Percentiles rank a stretch among this genome's conserved stretches.
Conservation (phyloP, 2,113 vertebrate genomes). For the Neodon shergylaensis region DNA sequence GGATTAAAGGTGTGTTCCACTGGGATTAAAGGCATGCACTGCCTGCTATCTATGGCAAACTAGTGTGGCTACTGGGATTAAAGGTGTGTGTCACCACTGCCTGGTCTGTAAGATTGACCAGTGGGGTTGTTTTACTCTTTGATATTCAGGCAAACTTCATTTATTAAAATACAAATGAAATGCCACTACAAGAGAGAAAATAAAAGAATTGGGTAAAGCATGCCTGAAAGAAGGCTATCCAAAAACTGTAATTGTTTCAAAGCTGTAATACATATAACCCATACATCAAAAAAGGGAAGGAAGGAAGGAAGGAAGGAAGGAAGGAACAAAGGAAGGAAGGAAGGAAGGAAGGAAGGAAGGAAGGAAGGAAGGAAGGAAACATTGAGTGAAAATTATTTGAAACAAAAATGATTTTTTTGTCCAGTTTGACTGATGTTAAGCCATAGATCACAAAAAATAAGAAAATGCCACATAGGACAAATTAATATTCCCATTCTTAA, state of each 20-base stretch:
- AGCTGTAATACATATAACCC: not conserved
- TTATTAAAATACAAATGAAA: too few relatives aligned
- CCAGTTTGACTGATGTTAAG: not conserved
- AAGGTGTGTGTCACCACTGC: too few relatives aligned
- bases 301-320: not conserved
- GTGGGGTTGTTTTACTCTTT: too few relatives aligned
- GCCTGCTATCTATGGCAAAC: too few relatives aligned
- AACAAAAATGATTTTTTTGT: not conserved
- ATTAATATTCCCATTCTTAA: not conserved
- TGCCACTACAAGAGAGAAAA: not conserved
- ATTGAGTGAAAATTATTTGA: not conserved
- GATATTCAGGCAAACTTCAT: too few relatives aligned
- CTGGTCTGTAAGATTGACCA: too few relatives aligned
- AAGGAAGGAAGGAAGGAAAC: not conserved
- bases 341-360: too few relatives aligned
- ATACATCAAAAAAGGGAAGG: too few relatives aligned
- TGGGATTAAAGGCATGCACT: too few relatives aligned
- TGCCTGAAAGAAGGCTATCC: not conserved
- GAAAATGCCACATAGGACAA: not conserved
- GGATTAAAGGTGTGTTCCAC: too few relatives aligned
- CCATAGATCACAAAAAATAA: not conserved
- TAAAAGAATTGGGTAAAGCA: not conserved
- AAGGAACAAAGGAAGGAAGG: too few relatives aligned
- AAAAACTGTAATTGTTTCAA: not conserved
- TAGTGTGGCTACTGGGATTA: too few relatives aligned